Evolutionary conservation across 2,113 vertebrate genomes (phyloP).

Genomic region (Trochalopteron elliotii): DNA sequence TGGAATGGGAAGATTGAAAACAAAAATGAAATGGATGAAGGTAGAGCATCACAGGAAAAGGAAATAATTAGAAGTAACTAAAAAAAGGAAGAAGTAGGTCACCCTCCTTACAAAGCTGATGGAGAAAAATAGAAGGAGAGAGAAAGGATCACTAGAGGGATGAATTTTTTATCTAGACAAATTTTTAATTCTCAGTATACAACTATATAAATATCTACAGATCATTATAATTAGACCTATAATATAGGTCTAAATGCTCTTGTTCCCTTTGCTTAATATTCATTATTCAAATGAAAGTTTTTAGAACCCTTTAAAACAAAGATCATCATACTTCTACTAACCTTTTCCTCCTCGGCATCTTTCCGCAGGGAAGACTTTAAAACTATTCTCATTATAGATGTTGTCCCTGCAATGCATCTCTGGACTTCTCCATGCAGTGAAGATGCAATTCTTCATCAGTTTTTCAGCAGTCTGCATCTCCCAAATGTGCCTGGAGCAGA

Average conservation of each 20-base stretch:
- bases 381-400: not conserved
- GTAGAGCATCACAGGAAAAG: not conserved
- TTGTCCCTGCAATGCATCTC: not conserved
- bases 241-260: not conserved
- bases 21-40: not conserved
- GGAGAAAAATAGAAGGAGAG: not conserved
- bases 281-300: not conserved
- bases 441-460: not conserved
- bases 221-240: not conserved
- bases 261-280: not conserved
- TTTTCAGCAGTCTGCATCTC: not conserved
- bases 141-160: not conserved
- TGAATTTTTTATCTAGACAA: not conserved
- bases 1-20: not conserved
- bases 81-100: not conserved
- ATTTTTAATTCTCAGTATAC: not conserved
- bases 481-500: not conserved
- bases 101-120: not conserved
- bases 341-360: not conserved
- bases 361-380: not conserved
- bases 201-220: not conserved
- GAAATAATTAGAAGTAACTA: not conserved
- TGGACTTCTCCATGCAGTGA: not conserved
- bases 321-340: not conserved
- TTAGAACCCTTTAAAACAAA: not conserved